Percentiles rank a stretch among this genome's conserved stretches.
phyloP scores from a whole-genome alignment of 2,113 vertebrate species.

The Apus apus region DNA sequence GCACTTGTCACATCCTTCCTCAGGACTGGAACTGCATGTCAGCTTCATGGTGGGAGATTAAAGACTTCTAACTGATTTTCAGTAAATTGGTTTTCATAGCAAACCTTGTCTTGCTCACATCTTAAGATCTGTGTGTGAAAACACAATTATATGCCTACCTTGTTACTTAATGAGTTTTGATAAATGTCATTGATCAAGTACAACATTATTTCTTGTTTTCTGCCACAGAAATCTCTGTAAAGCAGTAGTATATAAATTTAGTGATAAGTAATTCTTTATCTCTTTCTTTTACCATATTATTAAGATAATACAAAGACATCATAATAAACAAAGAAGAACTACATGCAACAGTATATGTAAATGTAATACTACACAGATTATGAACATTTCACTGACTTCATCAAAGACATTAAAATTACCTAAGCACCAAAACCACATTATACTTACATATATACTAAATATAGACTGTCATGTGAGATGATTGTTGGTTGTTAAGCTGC shows the following conservation, averaged over 20 bases:
- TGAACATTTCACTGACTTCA: neutral
- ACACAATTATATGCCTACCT: neutral
- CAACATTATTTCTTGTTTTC: neutral
- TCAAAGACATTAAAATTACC: neutral
- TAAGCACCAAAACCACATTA: neutral
- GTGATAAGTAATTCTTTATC: neutral
- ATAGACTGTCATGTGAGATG: neutral
- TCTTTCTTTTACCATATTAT: neutral
- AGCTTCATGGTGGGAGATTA: neutral
- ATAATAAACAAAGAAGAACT: neutral
- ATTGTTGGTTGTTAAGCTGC: neutral
- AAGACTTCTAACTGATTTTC: neutral
- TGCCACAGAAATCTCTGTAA: neutral
- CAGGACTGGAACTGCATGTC: neutral
- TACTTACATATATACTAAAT: neutral
- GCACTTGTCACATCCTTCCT: neutral
- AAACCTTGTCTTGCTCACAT: neutral
- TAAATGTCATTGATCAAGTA: constrained; percentile 3
- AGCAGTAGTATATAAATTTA: neutral
- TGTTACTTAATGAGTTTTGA: constrained; percentile 19
- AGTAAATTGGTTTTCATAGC: neutral
- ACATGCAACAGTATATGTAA: neutral
- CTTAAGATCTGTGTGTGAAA: neutral
- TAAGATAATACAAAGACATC: neutral
- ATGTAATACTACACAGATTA: neutral